Evolutionary conservation across 2,888 invertebrate species (phyloP), one percentile per base, ranked within the genome.

Genomic region (Anthrax anthrax): DNA sequence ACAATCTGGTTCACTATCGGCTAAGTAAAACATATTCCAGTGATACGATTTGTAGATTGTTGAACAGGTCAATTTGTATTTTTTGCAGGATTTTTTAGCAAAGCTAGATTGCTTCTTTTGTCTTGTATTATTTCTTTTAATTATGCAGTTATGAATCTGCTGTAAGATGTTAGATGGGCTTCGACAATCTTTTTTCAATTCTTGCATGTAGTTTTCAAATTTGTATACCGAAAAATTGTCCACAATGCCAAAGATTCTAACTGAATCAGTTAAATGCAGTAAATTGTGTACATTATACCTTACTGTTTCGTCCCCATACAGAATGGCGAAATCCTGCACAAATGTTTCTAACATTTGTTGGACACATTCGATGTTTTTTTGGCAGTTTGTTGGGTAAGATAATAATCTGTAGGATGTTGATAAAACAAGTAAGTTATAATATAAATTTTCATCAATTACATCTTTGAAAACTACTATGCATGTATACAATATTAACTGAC

Each of bases 171-270:
- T 46, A 4, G 37, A 29, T 4, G 46, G 46, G 16, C 32, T 34
- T 17, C 36, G 23, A 12, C 18, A 13, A 41, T 40, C 41, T 19
- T 46, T 46, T 19, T 46, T 46, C 16, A 41, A 18, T 3, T 5
- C 9, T 32, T 32, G 39, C 36, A 45, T n/a, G 10, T 13, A 39
- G 19, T 40, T 46, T 16, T 46, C 46, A 32, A 41, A 40, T 18
- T 32, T 16, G 34, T 46, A 46, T 3, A 37, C 40, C 16, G 40
- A 46, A n/a, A 46, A 46, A 9, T 36, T 46, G 34, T 46, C 46
- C 16, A 46, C 34, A 41, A 29, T 41, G 3, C 29, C 41, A 16
- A 29, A 41, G 16, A 17, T 8, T 16, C 17, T 27, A 16, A 41
- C 41, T 9, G 3, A 41, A 6, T 41, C 41, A 12, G 29, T 2